A percentile compares a stretch with the other conserved stretches of the same genome.
Evolutionary conservation across 2,113 vertebrate genomes (phyloP).

Genomic region (Phalacrocorax aristotelis): DNA sequence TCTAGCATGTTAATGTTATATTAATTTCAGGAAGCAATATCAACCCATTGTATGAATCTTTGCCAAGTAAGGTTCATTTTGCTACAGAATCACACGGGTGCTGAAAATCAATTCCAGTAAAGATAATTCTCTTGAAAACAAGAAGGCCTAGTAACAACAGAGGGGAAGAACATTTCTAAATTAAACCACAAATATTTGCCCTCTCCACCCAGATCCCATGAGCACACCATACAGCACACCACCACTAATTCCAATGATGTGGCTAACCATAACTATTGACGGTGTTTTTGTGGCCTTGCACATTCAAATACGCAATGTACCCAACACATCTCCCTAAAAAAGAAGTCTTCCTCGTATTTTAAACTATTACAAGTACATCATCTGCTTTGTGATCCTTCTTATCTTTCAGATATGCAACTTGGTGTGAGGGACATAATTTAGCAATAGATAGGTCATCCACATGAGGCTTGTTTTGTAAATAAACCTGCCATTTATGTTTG

Average conservation of each 20-base stretch:
- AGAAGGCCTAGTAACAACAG: background rate
- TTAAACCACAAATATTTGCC: background rate
- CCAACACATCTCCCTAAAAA: background rate
- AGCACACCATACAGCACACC: background rate
- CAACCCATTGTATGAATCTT: background rate
- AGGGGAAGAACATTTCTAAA: background rate
- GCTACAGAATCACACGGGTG: background rate
- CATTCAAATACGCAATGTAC: background rate
- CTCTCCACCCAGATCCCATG: background rate
- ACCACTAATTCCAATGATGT: background rate
- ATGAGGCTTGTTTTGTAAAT: background rate
- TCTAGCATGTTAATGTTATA: no score
- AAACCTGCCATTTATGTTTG: background rate
- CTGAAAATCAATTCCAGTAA: background rate
- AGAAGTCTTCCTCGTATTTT: background rate
- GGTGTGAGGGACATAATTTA: background rate
- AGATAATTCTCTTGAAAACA: background rate
- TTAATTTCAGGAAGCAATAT: background rate
- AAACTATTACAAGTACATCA: fast-evolving
- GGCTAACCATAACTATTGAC: background rate
- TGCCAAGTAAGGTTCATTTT: background rate
- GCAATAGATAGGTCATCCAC: background rate
- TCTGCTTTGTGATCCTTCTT: background rate
- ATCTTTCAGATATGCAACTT: background rate
- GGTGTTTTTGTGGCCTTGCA: background rate